phyloP scores from a whole-genome alignment of 2,888 invertebrate species.

The Luperina testacea region DNA sequence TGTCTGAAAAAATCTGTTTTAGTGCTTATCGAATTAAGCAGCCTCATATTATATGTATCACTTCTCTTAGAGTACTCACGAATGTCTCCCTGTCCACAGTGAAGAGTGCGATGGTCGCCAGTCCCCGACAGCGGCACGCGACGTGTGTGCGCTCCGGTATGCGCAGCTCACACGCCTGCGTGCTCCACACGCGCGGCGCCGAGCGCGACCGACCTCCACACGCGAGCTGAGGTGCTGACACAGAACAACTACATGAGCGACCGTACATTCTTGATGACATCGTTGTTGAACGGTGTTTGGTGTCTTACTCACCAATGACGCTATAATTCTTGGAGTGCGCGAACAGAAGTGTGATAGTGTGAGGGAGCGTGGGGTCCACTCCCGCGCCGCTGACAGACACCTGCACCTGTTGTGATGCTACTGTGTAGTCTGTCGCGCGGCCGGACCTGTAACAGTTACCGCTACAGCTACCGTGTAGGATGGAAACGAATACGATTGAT shows the following conservation, averaged over 20 bases:
- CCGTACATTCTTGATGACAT: not conserved
- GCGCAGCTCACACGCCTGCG: conserved; percentile 83
- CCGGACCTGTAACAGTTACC: conserved; percentile 89
- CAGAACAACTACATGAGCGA: conserved; percentile 9
- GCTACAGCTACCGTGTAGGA: conserved; percentile 71
- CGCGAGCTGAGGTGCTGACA: conserved; percentile 80
- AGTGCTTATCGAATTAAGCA: not conserved
- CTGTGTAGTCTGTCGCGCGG: conserved; percentile 91
- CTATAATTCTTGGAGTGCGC: conserved; percentile 84
- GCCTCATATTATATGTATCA: not conserved
- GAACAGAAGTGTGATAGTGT: conserved; percentile 81
- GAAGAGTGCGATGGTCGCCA: conserved; percentile 84
- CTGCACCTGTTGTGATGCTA: conserved; percentile 90
- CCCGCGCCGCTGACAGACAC: conserved; percentile 75
- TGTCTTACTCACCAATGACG: conserved; percentile 78
- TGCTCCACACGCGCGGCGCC: conserved; percentile 86
- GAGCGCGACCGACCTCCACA: conserved; percentile 83
- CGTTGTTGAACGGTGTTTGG: not conserved
- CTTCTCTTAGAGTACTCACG: conserved; percentile 71
- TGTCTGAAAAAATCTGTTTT: conserved; percentile 72
- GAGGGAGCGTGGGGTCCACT: conserved; percentile 81
- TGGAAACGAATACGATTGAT: conserved; percentile 45
- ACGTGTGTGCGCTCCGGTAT: conserved; percentile 81
- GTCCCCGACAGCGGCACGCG: conserved; percentile 81
- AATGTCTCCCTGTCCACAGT: conserved; percentile 82